Evolutionary conservation across 2,113 vertebrate species (phyloP), one percentile per base, ranked within the genome.

Genomic region (Eleginops maclovinus): DNA sequence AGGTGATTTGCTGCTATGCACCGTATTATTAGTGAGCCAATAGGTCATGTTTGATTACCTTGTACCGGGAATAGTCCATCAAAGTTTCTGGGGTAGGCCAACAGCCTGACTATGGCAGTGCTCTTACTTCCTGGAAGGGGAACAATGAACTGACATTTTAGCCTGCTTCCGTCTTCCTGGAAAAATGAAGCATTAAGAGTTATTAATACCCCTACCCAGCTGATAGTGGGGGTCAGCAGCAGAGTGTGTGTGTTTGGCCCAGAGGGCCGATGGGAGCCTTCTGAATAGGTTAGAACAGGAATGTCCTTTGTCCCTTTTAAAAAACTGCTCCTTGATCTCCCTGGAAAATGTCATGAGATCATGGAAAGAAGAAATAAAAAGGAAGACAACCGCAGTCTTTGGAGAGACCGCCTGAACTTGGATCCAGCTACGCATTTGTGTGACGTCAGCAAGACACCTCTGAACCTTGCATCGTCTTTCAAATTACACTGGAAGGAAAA

Each of bases 71-170:
- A 83, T 26, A 51, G 72, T 83, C 51, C 68, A 72, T 88, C 76
- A 79, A 74, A 77, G 68, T 79, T 76, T 56, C 77, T 62, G 46
- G 1, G 10, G 55, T 28, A 40, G 68, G 56, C 51, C 71, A 62
- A 71, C 68, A 44, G 65, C 69, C 72, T 77, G 26, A 83, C 61
- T 55, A 54, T 59, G 63, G 43, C 56, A 68, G 60, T 59, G 26
- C 85, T 44, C 79, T 84, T 70, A 41, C 85, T 91, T 94, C 89
- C 88, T 88, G 87, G 89, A 93, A 92, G 78, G 67, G 62, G 75
- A 90, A 93, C 92, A 92, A 88, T 92, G 82, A 84, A 82, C 79
- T 88, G 86, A 87, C 87, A 78, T 89, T 91, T 74, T 89, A 59
- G 70, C 56, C 72, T 55, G 69, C 83, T 87, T 88, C 82, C 83